Conservation (phyloP, 2,113 vertebrate genomes). For the Grammomys surdaster region DNA sequence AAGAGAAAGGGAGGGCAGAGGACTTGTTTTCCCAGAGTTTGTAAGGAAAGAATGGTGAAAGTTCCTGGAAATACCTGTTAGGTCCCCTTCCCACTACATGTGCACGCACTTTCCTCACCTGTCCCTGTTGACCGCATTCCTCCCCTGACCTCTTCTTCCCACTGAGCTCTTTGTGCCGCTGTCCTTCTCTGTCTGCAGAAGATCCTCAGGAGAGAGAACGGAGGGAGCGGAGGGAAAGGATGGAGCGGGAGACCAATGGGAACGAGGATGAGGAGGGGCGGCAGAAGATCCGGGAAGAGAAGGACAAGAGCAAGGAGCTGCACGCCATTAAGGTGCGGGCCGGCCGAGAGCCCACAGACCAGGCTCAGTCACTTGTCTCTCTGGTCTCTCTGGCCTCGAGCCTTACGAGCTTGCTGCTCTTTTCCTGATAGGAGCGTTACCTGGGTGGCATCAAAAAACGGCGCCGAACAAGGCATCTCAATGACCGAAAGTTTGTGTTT, state of each 20-base stretch:
- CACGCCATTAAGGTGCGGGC: constrained; percentile 94
- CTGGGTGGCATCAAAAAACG: constrained; percentile 97
- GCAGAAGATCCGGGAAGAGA: constrained; percentile 97
- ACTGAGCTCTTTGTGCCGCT: constrained; percentile 27
- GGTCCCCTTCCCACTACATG: rapidly evolving
- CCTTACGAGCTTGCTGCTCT: not conserved
- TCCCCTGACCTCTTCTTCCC: not conserved
- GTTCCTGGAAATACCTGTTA: not conserved
- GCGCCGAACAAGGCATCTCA: constrained; percentile 95
- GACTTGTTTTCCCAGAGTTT: constrained; percentile 18
- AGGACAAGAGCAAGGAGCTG: constrained; percentile 98
- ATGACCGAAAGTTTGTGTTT: constrained; percentile 98
- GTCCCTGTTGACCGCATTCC: not conserved
- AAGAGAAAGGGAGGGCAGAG: too few relatives aligned
- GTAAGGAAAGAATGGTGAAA: not conserved
- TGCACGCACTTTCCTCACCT: not conserved
- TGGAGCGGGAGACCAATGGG: constrained; percentile 97
- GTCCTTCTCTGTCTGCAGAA: constrained; percentile 88
- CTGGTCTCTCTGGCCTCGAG: not conserved
- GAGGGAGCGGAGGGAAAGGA: constrained; percentile 94
- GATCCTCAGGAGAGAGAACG: constrained; percentile 97
- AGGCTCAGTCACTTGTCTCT: not conserved
- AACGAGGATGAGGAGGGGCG: constrained; percentile 96
- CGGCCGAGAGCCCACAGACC: not conserved
- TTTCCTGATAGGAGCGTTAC: constrained; percentile 93